Conservation (phyloP, 2,113 vertebrate genomes). For the Psammodynastes pulverulentus region DNA sequence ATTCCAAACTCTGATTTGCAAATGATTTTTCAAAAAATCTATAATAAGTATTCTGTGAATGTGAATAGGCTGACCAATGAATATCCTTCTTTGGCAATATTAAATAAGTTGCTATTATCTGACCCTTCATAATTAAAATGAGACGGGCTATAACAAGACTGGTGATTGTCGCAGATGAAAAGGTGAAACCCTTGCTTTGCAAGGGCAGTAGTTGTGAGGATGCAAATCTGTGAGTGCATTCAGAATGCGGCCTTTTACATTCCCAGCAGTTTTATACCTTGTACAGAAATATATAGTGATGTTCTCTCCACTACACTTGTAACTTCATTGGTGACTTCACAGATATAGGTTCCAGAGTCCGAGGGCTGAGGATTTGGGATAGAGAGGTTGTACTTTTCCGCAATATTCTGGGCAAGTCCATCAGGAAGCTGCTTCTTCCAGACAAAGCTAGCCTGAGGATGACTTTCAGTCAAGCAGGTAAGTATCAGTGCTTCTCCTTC, state of each 20-base stretch:
- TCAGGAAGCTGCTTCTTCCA: conserved; percentile 52
- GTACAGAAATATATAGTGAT: conserved; percentile 45
- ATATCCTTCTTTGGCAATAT: not conserved
- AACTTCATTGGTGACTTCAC: conserved; percentile 54
- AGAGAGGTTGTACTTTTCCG: conserved; percentile 23
- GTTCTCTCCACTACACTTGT: conserved; percentile 51
- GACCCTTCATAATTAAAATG: not conserved
- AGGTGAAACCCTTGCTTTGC: not conserved
- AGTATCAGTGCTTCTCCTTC: conserved; percentile 46
- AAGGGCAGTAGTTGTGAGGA: not conserved
- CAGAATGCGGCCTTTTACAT: not conserved
- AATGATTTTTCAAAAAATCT: not conserved
- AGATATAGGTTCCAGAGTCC: conserved; percentile 60
- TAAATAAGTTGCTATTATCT: not conserved
- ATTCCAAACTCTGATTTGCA: not conserved
- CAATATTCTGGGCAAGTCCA: conserved; percentile 15
- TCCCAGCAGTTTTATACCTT: conserved; percentile 48
- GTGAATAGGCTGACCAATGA: not conserved
- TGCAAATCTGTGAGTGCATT: not conserved
- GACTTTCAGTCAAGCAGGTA: conserved; percentile 55
- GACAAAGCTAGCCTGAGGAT: conserved; percentile 42
- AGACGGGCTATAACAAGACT: not conserved
- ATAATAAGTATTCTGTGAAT: not conserved
- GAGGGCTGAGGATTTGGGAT: conserved; percentile 36
- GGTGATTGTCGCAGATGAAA: not conserved